phyloP scores from a whole-genome alignment of 2,797 vertebrate genomes.

The Rhinichthys osculus region DNA sequence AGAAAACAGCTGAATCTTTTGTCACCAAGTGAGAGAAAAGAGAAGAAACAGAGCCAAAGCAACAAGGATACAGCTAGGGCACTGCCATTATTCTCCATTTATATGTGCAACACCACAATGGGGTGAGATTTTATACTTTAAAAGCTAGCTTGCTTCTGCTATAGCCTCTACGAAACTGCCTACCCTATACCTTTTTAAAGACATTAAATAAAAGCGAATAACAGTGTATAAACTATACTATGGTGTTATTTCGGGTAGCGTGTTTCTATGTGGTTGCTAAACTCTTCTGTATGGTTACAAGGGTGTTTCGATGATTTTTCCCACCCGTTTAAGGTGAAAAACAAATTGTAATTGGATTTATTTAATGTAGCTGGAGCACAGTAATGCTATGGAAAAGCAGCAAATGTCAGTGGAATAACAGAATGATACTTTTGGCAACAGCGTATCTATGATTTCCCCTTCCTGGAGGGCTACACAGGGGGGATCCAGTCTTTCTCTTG shows the following conservation, averaged over 20 bases:
- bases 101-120: not conserved
- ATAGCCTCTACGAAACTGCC: no score
- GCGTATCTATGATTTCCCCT: constrained; percentile 8
- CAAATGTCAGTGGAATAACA: constrained; percentile 7
- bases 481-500: not conserved
- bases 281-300: not conserved
- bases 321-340: not conserved
- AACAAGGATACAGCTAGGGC: constrained; percentile 6
- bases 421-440: not conserved
- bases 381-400: not conserved
- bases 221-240: not conserved
- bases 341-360: no score
- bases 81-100: not conserved
- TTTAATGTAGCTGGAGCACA: not conserved
- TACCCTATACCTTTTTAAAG: not conserved
- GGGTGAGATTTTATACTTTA: no score
- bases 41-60: not conserved
- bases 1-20: constrained; percentile 43
- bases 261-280: not conserved
- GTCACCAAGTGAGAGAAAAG: constrained; percentile 14
- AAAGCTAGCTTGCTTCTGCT: no score
- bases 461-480: not conserved
- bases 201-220: not conserved
- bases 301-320: not conserved
- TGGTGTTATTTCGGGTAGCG: no score